Conservation (phyloP, 2,113 vertebrate genomes). For the Anser brachyrhynchus region DNA sequence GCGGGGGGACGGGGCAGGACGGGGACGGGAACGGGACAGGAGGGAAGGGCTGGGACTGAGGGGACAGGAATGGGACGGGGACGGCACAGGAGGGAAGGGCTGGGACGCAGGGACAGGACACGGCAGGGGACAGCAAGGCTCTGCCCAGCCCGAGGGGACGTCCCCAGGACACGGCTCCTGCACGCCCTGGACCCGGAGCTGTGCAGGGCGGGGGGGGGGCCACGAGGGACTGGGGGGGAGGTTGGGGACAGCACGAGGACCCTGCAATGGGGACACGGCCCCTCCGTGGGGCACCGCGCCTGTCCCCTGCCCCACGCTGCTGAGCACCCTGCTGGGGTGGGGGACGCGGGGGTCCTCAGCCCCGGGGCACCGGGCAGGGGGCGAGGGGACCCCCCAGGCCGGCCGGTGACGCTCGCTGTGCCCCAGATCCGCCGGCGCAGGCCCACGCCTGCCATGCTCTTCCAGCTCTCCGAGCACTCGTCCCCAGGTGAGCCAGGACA, state of each 20-base stretch:
- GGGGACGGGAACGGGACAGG: neutral
- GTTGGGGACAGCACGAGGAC: neutral
- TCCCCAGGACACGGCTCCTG: neutral
- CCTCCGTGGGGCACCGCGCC: neutral
- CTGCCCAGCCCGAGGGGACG: neutral
- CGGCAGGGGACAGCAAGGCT: neutral
- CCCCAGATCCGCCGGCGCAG: slow-evolving; percentile 89
- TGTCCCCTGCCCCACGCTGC: neutral
- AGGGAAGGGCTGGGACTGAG: slow-evolving; percentile 43
- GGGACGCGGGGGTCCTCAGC: neutral
- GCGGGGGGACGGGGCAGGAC: slow-evolving; percentile 46
- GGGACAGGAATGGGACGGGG: slow-evolving; percentile 52
- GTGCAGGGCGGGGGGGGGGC: neutral
- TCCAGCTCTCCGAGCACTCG: slow-evolving; percentile 89
- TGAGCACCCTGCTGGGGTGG: neutral
- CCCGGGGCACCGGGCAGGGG: neutral
- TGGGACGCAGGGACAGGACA: neutral
- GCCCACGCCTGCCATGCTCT: slow-evolving; percentile 92
- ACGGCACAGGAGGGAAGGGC: neutral
- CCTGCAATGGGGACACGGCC: neutral
- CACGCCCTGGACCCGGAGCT: neutral
- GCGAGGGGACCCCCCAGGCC: neutral
- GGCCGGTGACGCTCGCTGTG: neutral
- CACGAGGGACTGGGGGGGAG: neutral
- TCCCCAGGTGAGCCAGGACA: slow-evolving; percentile 83